Evolutionary conservation across 2,888 invertebrate genomes (phyloP), one percentile per base, ranked within the genome.

Genomic region (Metallyticus violacea): DNA sequence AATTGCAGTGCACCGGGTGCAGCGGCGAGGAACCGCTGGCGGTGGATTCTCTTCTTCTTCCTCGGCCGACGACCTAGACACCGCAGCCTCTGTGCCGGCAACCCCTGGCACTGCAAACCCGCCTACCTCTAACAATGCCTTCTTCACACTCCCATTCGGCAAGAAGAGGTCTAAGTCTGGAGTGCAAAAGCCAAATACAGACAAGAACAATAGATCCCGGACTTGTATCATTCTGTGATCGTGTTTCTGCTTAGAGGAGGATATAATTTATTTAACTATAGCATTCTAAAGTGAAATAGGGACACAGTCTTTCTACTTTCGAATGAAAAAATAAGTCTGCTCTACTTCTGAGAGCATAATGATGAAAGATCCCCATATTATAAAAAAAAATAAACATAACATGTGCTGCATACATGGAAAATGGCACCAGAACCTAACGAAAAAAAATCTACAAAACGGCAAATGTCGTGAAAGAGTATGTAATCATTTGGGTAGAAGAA

Each of bases 1-100:
- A 79, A 96, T 96, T 87, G 92, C 95, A 76, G 92, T 95, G 88
- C 94, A 95, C 90, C 92, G 93, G 22, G 90, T 93, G 85, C 92
- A 93, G 92, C 83, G 88, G 7, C 86, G 78, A 26, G 85, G 77
- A 1, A 30, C 7, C 9, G 81, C 81, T 3, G 40, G 0, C 0
- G 40, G 15, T 15, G 40, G 40, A 15, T 62, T 62, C 40, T 62
- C 40, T 0, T 62, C 40, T 4, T 77, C 81, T 22, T 83, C 77
- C 7, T 22, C 77, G 15, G 86, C 81, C 9, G 86, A 82, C 7
- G n/a, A 7, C 25, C 40, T 78, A 7, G 77, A 7, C 1, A 15
- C 77, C 6, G 26, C 86, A 22, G 27, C 79, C 9, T 27, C 82
- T 27, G 82, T 40, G 2, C 77, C 40, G 4, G 22, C 40, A 62